A percentile compares a stretch with the other conserved stretches of the same genome.
These are phyloP conservation scores for Eulemur macaco DNA, from an alignment of 2,113 vertebrate species.

Conservation along the genomic window DNA sequence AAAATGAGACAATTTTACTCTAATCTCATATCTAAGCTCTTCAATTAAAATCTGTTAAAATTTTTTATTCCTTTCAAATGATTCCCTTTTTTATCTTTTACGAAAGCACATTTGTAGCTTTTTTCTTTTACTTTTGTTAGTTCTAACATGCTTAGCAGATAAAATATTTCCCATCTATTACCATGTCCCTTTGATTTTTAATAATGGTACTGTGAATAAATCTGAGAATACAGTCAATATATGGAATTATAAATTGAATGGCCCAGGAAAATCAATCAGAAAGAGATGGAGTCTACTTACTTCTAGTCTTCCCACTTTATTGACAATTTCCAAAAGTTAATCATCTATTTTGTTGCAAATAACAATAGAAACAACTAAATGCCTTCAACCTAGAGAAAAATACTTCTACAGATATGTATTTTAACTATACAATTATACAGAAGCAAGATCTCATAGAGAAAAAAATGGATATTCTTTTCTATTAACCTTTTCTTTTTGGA, in stretches of 20 bases:
- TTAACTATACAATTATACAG: not conserved
- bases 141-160: not conserved
- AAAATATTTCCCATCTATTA: slow-evolving; percentile 20
- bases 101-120: not conserved
- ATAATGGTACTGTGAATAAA: not conserved
- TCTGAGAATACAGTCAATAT: not conserved
- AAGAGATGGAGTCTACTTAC: not conserved
- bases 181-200: slow-evolving; percentile 3
- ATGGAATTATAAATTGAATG: not conserved
- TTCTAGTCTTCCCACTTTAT: not conserved
- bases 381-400: not conserved
- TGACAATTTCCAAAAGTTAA: not conserved
- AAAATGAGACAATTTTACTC: not conserved
- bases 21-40: not conserved
- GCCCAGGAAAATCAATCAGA: not conserved
- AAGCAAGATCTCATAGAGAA: not conserved
- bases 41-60: not conserved
- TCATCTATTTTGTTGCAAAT: not conserved
- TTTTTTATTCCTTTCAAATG: not conserved
- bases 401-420: not conserved
- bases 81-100: not conserved
- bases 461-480: not conserved
- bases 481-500: not conserved
- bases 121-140: not conserved
- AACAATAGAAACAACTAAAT: not conserved